These are phyloP conservation scores for Rafetus swinhoei DNA, from an alignment of 2,113 vertebrate genomes.

Conservation along the genomic window DNA sequence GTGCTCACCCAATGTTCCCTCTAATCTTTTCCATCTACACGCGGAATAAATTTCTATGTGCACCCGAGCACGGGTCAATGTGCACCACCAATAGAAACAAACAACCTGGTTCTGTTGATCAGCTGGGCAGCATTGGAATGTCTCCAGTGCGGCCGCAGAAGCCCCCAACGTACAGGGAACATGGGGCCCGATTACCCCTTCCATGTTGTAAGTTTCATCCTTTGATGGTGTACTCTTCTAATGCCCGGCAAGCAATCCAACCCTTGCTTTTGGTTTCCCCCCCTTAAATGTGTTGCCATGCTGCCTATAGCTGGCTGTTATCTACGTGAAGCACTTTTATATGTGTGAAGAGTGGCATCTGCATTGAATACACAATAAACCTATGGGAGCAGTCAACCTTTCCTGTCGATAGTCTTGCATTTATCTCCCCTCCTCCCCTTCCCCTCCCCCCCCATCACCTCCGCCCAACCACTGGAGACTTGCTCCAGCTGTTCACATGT, in stretches of 20 bases:
- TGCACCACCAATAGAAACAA: no score
- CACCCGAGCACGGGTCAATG: no score
- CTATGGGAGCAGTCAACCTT: neutral
- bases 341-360: neutral
- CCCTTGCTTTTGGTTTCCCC: neutral
- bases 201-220: neutral
- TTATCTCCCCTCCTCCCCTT: neutral
- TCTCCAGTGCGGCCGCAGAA: no score
- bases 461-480: neutral
- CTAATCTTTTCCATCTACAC: no score
- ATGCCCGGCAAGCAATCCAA: neutral
- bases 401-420: neutral
- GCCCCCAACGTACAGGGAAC: no score
- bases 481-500: rapidly evolving
- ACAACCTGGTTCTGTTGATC: no score
- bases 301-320: neutral
- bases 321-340: neutral
- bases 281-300: neutral
- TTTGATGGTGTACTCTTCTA: neutral
- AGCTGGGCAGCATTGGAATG: no score
- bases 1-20: neutral
- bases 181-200: neutral
- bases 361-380: neutral
- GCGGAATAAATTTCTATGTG: no score
- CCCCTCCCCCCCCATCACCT: neutral